Percentiles rank a stretch among this genome's conserved stretches.
phyloP scores from a whole-genome alignment of 2,797 vertebrate genomes.

The Simalia tracyae region DNA sequence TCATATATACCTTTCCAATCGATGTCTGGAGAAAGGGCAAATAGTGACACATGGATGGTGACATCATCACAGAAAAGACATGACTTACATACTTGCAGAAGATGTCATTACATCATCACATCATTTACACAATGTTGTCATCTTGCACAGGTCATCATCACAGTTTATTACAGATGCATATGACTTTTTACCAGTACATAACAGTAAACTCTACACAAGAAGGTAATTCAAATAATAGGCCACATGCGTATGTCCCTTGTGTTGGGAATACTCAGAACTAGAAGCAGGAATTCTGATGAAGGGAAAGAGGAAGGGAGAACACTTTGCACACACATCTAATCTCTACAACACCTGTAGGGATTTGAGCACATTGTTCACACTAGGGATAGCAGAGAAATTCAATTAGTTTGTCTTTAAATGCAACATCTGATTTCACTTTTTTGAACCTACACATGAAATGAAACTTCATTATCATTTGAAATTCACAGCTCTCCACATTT shows the following conservation, averaged over 20 bases:
- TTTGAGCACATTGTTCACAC: background rate
- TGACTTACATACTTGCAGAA: background rate
- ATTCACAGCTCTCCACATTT: background rate
- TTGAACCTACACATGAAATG: background rate
- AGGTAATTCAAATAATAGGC: background rate
- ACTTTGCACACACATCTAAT: background rate
- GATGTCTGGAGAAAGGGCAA: background rate
- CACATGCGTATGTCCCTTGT: background rate
- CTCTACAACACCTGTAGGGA: background rate
- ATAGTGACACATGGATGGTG: background rate
- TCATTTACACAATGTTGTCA: background rate
- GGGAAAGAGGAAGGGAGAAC: background rate
- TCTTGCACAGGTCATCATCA: background rate
- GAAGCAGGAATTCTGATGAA: background rate
- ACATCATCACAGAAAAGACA: background rate
- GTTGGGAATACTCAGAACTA: background rate
- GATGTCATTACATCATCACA: background rate
- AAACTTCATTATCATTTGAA: background rate
- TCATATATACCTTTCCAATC: background rate
- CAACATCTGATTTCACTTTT: background rate
- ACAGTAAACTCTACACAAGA: background rate
- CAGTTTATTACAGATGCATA: background rate
- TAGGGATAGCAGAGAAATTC: background rate
- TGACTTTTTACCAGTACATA: background rate
- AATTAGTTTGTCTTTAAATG: background rate